Conservation (phyloP, 1,140 invertebrate genomes). For the Drosophila jambulina region DNA sequence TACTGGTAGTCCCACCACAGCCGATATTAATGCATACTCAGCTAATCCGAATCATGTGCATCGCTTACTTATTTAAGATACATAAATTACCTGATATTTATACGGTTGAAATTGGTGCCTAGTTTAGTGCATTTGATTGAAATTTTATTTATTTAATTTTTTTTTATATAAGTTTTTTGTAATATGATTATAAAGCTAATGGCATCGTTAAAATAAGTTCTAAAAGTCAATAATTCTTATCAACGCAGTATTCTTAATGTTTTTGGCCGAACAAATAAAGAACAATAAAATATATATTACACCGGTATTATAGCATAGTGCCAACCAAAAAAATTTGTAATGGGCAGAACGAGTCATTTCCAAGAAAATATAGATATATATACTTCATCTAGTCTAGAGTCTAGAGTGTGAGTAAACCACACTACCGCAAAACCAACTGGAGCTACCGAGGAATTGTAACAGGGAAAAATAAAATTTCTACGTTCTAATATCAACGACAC, state of each 20-base stretch:
- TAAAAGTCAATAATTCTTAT: neutral
- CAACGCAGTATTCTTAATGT: neutral
- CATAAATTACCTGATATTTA: conserved; percentile 7
- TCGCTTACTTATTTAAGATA: conserved; percentile 14
- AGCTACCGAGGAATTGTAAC: no score
- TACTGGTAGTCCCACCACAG: neutral
- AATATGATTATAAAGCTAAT: neutral
- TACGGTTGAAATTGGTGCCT: neutral
- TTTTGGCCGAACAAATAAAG: neutral
- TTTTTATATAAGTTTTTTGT: neutral
- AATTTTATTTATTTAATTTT: neutral
- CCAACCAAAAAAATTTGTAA: no score
- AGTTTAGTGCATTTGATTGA: neutral
- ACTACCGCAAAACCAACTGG: no score
- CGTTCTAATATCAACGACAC: no score
- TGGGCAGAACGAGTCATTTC: no score
- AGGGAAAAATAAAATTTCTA: no score
- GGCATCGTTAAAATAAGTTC: neutral
- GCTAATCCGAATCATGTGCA: conserved; percentile 4
- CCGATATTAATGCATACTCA: neutral
- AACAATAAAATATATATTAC: neutral
- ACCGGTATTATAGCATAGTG: no score
- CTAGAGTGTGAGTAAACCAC: no score
- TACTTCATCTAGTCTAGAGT: no score
- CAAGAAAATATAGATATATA: no score